phyloP scores from a whole-genome alignment of 2,113 vertebrate species.

The Epinephelus moara region DNA sequence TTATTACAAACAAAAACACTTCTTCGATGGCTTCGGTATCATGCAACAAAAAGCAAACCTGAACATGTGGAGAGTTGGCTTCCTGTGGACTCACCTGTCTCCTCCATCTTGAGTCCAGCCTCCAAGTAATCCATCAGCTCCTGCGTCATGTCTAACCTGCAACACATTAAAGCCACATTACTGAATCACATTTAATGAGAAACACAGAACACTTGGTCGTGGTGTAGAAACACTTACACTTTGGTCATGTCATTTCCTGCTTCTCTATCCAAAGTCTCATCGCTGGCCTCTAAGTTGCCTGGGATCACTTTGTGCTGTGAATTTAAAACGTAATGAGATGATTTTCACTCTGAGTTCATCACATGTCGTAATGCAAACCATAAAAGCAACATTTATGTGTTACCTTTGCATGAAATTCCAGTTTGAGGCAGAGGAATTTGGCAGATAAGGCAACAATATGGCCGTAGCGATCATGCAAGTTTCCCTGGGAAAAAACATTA shows the following conservation, averaged over 20 bases:
- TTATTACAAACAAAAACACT: no score
- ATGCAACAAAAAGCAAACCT: no score
- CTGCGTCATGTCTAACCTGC: constrained; percentile 92
- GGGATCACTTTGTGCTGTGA: constrained; percentile 88
- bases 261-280: constrained; percentile 92
- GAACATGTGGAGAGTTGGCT: not conserved
- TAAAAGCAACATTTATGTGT: not conserved
- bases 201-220: not conserved
- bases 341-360: not conserved
- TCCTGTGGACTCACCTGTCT: constrained; percentile 84
- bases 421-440: constrained; percentile 93
- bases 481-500: constrained; percentile 82
- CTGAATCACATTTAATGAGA: not conserved
- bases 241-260: constrained; percentile 91
- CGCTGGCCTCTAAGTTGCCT: constrained; percentile 88
- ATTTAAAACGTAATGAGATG: not conserved
- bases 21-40: not conserved
- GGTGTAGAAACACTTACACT: constrained; percentile 87
- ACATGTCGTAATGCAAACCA: not conserved
- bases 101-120: constrained; percentile 91
- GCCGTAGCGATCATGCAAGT: constrained; percentile 93
- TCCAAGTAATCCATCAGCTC: constrained; percentile 94
- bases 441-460: constrained; percentile 94
- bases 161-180: not conserved
- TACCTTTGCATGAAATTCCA: constrained; percentile 96